Evolutionary conservation across 2,113 vertebrate genomes (phyloP), one percentile per base, ranked within the genome.

Genomic region (Xenotilapia longispinis): DNA sequence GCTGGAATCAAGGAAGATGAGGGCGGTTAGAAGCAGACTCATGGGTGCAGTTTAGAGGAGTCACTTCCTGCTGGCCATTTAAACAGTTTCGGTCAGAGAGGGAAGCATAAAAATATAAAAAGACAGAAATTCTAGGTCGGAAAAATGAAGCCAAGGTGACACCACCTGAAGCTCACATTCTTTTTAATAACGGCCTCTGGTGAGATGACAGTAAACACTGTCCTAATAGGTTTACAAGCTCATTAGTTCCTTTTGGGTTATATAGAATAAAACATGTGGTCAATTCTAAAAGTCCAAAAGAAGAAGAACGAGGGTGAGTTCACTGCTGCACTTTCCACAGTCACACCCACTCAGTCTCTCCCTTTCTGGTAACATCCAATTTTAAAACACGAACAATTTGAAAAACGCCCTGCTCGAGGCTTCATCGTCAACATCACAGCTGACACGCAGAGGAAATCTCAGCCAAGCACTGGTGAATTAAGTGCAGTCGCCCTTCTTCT

Each of bases 111-210:
- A 38, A 65, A 28, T 49, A 17, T 7, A 75, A 75, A 75, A 47
- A 4, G 23, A 11, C 38, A 42, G 38, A 23, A 26, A 45, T 7
- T 75, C 42, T 31, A 17, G 9, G 15, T 49, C 9, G 0, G 70
- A 75, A 23, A 23, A 47, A 0, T 19, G 14, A 75, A 28, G 14
- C 14, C 65, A 42, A 42, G 36, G 36, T 9, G 65, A 70, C 0
- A 0, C 7, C n/a, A 23, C 63, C n/a, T 42, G n/a, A 70, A 70
- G 38, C 5, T 40, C 3, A 2, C 63, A 8, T 40, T 68, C 63
- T 38, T 68, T 63, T 68, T 65, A 65, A 65, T 13, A 68, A 68
- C 1, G 0, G 63, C 36, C 63, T 14, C 63, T 3, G 38, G n/a
- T 19, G 42, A 19, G 68, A 75, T 15, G n/a, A 70, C 65, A 26